Evolutionary conservation across 2,113 vertebrate species (phyloP).

Genomic region (Andinoacara biseriatus): DNA sequence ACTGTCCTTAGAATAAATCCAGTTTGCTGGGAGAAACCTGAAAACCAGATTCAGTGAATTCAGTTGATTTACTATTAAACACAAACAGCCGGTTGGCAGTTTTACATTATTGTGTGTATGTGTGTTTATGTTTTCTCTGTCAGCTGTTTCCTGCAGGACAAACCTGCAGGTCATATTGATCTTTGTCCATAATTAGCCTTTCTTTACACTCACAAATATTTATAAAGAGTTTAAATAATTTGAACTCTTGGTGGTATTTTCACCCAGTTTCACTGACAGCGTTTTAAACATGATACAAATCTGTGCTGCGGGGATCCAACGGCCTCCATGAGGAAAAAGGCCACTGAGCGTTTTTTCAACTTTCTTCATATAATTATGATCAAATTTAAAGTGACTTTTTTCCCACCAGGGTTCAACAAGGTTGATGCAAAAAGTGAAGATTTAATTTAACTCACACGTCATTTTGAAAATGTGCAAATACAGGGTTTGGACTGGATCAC

Average conservation of each 20-base stretch:
- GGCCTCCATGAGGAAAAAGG: background rate
- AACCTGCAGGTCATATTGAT: background rate
- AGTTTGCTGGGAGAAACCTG: background rate
- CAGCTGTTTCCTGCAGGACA: background rate
- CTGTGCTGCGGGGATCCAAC: background rate
- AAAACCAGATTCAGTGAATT: background rate
- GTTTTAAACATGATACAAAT: background rate
- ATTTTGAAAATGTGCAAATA: too few species aligned
- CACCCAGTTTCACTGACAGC: background rate
- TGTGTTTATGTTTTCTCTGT: background rate
- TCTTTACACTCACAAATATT: background rate
- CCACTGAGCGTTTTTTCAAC: background rate
- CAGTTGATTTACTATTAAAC: background rate
- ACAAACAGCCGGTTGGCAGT: fast-evolving
- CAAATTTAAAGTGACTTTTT: too few species aligned
- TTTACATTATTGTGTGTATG: background rate
- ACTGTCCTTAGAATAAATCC: background rate
- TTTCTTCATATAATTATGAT: background rate
- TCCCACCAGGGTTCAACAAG: too few species aligned
- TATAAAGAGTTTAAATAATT: background rate
- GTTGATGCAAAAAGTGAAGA: background rate
- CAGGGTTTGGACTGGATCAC: background rate
- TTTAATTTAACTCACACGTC: background rate
- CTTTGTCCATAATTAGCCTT: background rate
- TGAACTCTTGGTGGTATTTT: background rate